Evolutionary conservation across 2,797 vertebrate species (phyloP).

Genomic region (Caiman crocodilus): DNA sequence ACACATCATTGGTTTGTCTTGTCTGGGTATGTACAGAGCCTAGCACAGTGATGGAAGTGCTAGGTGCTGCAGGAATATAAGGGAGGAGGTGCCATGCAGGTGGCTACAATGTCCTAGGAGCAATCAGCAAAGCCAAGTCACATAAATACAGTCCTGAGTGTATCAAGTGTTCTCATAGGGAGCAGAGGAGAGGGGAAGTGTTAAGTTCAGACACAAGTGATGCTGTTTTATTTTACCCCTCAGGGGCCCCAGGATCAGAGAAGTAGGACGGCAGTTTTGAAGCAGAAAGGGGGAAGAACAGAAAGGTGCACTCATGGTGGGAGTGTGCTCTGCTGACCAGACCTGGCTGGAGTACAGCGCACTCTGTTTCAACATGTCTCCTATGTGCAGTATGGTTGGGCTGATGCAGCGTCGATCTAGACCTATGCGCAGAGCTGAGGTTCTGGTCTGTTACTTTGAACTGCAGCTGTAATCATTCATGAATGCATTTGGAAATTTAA

Average conservation of each 20-base stretch:
- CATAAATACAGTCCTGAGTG: not conserved
- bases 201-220: not conserved
- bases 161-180: not conserved
- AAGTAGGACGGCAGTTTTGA: not conserved
- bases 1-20: not conserved
- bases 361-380: not conserved
- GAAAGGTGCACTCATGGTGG: not conserved
- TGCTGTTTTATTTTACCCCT: not conserved
- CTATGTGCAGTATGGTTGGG: not conserved
- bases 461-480: not conserved
- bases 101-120: not conserved
- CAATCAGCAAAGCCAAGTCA: not conserved
- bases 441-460: not conserved
- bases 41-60: too few relatives aligned
- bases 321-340: not conserved
- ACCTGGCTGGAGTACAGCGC: not conserved
- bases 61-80: not conserved
- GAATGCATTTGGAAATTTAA: slow-evolving; percentile 21
- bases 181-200: not conserved
- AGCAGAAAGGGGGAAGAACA: not conserved
- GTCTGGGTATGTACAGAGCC: not conserved
- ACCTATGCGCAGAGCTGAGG: not conserved
- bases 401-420: not conserved
- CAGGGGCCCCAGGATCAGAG: not conserved
- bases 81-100: not conserved